Conservation (phyloP, 37 sponge, comb jelly and placozoan genomes). For the Spongilla lacustris region DNA sequence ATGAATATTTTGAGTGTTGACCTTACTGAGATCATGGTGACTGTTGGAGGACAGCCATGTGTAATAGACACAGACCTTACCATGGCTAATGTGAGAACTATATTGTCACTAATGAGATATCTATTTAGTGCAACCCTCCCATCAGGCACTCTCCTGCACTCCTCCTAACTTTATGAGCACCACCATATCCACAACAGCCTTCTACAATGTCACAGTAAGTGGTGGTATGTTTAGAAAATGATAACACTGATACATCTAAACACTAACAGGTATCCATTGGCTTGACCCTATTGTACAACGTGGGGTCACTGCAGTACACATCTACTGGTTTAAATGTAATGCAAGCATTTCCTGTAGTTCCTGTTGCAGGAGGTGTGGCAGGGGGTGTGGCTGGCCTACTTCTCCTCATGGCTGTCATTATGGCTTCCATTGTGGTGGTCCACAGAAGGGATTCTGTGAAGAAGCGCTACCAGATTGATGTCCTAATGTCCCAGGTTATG, state of each 20-base stretch:
- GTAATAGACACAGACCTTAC: not conserved
- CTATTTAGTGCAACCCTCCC: not conserved
- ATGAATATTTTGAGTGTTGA: not conserved
- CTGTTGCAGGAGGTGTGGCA: constrained; percentile 5
- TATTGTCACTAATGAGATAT: not conserved
- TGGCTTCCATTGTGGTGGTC: constrained; percentile 13
- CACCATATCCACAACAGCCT: not conserved
- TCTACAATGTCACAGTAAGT: not conserved
- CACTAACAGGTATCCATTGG: no score
- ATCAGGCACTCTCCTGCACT: not conserved
- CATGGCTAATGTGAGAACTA: not conserved
- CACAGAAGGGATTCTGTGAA: constrained; percentile 14
- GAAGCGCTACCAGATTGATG: no score
- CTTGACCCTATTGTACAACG: no score
- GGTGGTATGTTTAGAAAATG: no score
- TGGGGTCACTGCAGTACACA: no score
- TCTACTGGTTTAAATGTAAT: no score
- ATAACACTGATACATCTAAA: no score
- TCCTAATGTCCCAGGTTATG: no score
- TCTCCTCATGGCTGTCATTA: constrained; percentile 6
- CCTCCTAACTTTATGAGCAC: not conserved
- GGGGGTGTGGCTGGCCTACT: constrained; percentile 31
- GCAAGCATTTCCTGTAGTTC: constrained; percentile 20
- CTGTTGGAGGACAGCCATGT: not conserved
- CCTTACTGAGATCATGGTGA: not conserved